Evolutionary conservation across 2,888 invertebrate genomes (phyloP), one percentile per base, ranked within the genome.

Genomic region (Eupithecia pulchellata): DNA sequence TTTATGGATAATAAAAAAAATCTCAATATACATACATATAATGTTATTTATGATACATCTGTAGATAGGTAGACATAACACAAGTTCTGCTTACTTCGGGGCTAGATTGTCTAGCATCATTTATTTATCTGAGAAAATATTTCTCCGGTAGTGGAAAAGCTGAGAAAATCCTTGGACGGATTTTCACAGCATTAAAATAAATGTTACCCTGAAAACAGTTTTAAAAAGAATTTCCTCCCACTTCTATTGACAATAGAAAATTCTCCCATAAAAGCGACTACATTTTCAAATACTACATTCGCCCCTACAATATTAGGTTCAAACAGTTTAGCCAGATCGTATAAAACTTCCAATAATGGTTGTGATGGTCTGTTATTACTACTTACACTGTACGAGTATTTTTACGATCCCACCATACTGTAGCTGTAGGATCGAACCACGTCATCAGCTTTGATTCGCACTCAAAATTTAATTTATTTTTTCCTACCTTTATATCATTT

Each of bases 271-370:
- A 47, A 25, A 25, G 52, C 20, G 25, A 52, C 25, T 52, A 13
- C 52, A 52, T 57, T 57, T 57, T 29, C 29, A 57, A 70, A 70
- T 72, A 52, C 25, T 72, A 52, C 25, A 52, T 52, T 57, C 57
- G 14, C 27, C 29, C 14, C 14, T 57, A 57, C 8, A 57, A 29
- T 57, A 29, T 57, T 14, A 57, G 29, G 27, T 29, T 57, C 29
- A 57, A 57, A 57, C 57, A 29, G 57, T 57, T 57, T 57, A 57
- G 29, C 29, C 57, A 57, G 57, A 57, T 57, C 57, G 57, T 57
- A 29, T 27, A 57, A 57, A 29, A 57, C 52, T 52, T 57, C 57
- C 57, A 57, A 57, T 57, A 57, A 57, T 57, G 27, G 27, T 57
- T 57, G 14, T 57, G 57, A 57, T 57, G 9, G 57, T 57, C 57